Evolutionary conservation across 2,888 invertebrate genomes (phyloP).

Genomic region (Eupithecia inturbata): DNA sequence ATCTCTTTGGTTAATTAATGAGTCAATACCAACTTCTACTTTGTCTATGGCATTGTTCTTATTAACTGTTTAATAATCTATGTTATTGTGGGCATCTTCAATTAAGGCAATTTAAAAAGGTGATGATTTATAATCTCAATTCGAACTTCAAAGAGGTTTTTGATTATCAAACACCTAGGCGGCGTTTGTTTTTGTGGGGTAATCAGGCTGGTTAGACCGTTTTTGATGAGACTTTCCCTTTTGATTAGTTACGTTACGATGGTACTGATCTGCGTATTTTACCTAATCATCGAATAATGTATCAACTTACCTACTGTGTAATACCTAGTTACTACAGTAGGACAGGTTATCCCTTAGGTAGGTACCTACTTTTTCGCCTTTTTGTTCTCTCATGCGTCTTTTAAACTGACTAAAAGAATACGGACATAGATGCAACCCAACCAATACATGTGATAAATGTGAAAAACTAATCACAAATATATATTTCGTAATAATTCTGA

Average conservation of each 20-base stretch:
- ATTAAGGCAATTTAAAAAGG: constrained; percentile 35
- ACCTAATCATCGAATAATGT: background rate
- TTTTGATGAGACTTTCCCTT: constrained; percentile 13
- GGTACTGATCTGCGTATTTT: background rate
- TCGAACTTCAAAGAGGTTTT: constrained; percentile 23
- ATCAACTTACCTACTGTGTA: background rate
- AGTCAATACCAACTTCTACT: background rate
- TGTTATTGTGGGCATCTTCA: constrained; percentile 28
- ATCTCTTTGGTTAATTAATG: constrained; percentile 27
- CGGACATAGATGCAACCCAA: constrained; percentile 24
- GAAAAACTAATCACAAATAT: constrained; percentile 40
- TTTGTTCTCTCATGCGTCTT: background rate
- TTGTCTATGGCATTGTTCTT: constrained; percentile 6
- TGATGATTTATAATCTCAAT: constrained; percentile 37
- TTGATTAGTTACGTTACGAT: background rate
- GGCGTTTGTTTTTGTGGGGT: constrained; percentile 25
- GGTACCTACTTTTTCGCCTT: background rate
- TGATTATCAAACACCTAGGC: constrained; percentile 32
- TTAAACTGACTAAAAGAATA: too few species aligned
- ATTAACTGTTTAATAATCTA: constrained; percentile 13
- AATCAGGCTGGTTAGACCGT: constrained; percentile 16
- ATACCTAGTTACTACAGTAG: background rate
- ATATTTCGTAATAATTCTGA: constrained; percentile 72
- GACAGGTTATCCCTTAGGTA: background rate
- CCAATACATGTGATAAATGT: constrained; percentile 28